These are phyloP conservation scores for Sparidentex hasta DNA, from an alignment of 2,797 vertebrate genomes.

Conservation along the genomic window DNA sequence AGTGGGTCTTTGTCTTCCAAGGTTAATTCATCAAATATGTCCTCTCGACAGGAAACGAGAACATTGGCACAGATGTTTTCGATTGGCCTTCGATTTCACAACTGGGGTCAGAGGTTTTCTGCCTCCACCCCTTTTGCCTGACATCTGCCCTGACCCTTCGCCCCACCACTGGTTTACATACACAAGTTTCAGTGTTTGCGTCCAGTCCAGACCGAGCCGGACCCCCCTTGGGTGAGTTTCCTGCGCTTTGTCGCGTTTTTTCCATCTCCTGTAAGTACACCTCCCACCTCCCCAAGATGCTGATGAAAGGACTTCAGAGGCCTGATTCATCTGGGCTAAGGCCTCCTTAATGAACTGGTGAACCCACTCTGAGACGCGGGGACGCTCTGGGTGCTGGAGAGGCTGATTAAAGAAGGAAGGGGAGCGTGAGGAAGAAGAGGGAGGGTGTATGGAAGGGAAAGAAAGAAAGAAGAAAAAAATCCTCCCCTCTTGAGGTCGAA, in stretches of 20 bases:
- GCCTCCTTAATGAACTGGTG: slow-evolving; percentile 69
- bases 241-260: slow-evolving; percentile 28
- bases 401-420: slow-evolving; percentile 62
- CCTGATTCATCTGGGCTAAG: slow-evolving; percentile 65
- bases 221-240: slow-evolving; percentile 56
- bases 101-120: slow-evolving; percentile 58
- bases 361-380: slow-evolving; percentile 56
- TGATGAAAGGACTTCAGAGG: slow-evolving; percentile 70
- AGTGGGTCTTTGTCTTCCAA: slow-evolving; percentile 61
- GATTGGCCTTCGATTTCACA: slow-evolving; percentile 70
- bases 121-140: slow-evolving; percentile 39
- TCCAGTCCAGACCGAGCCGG: slow-evolving; percentile 26
- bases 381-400: slow-evolving; percentile 48
- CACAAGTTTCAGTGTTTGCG: slow-evolving; percentile 64
- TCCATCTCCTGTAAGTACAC: slow-evolving; percentile 17
- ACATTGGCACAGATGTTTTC: slow-evolving; percentile 68
- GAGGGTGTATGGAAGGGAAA: slow-evolving; percentile 33
- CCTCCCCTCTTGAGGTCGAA: slow-evolving; percentile 51
- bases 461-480: slow-evolving; percentile 27
- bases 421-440: slow-evolving; percentile 7
- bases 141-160: slow-evolving; percentile 67
- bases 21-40: slow-evolving; percentile 56
- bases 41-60: slow-evolving; percentile 47
- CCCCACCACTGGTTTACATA: slow-evolving; percentile 57
- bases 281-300: slow-evolving; percentile 48